Percentiles rank a stretch among this genome's conserved stretches.
Conservation (phyloP, 2,888 invertebrate species). For the Tenthredo distinguenda region DNA sequence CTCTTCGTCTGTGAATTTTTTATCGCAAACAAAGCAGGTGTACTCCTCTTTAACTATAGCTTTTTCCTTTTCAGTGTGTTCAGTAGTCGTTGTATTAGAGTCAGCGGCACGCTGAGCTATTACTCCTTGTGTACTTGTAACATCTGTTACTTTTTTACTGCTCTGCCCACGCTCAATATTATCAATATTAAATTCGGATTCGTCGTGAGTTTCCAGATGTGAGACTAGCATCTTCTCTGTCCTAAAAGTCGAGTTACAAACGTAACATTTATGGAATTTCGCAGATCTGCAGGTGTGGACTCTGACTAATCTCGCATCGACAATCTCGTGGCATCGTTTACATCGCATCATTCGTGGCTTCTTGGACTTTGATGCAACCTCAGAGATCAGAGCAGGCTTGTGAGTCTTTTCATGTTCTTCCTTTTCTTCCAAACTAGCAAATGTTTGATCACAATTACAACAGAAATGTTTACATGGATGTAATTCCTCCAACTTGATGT, state of each 20-base stretch:
- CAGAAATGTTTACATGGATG: constrained; percentile 65
- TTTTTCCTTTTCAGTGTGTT: background rate
- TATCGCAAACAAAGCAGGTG: constrained; percentile 75
- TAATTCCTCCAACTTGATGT: constrained; percentile 46
- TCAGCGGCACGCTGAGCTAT: constrained; percentile 28
- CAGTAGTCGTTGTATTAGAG: constrained; percentile 2
- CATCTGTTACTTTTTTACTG: constrained; percentile 6
- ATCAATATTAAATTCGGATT: constrained; percentile 62
- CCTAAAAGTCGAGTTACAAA: constrained; percentile 65
- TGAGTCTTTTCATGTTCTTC: constrained; percentile 68
- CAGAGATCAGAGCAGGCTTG: constrained; percentile 46
- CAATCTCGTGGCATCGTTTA: constrained; percentile 74
- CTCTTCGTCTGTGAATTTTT: constrained; percentile 72
- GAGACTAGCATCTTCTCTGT: constrained; percentile 63
- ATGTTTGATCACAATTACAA: constrained; percentile 67
- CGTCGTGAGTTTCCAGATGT: constrained; percentile 65
- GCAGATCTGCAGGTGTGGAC: constrained; percentile 68
- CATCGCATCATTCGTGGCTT: constrained; percentile 74
- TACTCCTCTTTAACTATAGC: constrained; percentile 56
- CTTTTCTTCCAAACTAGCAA: constrained; percentile 65
- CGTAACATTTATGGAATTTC: constrained; percentile 65
- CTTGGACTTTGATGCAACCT: constrained; percentile 25
- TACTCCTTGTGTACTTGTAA: constrained; percentile 36
- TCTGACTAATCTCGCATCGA: constrained; percentile 72
- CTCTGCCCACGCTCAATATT: constrained; percentile 49